Base-by-base conservation (phyloP, 2,888 invertebrate genomes). In the Dolichopus griseipennis region DNA sequence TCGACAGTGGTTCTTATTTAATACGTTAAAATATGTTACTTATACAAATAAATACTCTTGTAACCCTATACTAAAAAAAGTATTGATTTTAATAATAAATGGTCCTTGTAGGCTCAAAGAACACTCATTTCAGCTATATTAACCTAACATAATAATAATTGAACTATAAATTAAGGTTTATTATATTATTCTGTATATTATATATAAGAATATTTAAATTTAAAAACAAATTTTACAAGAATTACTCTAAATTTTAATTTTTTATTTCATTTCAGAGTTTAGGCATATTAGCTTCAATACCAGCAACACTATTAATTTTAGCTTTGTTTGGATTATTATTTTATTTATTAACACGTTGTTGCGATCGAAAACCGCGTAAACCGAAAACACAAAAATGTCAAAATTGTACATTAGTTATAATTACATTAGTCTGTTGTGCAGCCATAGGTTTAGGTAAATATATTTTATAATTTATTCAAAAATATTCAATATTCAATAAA, bases 271-370 rank as follows among this genome's bases (percentile, higher is more conserved):
- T 86, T 5, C 88, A 96, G 95, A 92, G 95, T 75, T 86, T 97
- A 79, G 94, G 95, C 71, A 95, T 97, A 78, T 86, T 96, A 74
- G 95, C 92, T 71, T 94, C 95, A 67, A 88, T 96, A 74, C 97
- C 97, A 41, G 94, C 96, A 72, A 91, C 93, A 67, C 91, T 95
- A 88, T 86, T 96, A 77, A 93, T 96, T 76, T 84, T 96, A 71
- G 94, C 95, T 20, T 85, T 97, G 75, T 86, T 95, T 72, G 88
- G 95, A 68, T 87, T 97, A 76, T 87, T 96, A 75, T 89, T 96
- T 76, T 97, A 96, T 84, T 87, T 97, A 79, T 88, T 96, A 79
- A 94, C 95, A 76, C 87, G 96, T 83, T 97, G 97, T 84, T 96
- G 96, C 86, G 95, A 95, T 85, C 88, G 93, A 76, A 93, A 93